A percentile compares a stretch with the other conserved stretches of the same genome.
These are phyloP conservation scores for Littorina saxatilis DNA, from an alignment of 1,140 invertebrate species.

Conservation along the genomic window DNA sequence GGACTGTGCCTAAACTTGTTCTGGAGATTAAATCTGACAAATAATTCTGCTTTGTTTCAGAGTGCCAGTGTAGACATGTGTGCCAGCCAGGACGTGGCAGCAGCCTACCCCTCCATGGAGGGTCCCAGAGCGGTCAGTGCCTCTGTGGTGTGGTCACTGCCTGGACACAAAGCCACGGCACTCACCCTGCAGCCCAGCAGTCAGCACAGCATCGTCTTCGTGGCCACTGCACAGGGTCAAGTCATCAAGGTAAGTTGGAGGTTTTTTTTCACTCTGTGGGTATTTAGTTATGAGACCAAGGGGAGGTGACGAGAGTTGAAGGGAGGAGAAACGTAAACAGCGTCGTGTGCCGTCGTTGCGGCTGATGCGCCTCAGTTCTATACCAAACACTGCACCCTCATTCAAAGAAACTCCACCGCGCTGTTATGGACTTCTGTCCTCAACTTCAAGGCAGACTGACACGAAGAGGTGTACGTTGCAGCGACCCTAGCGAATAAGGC, in stretches of 20 bases:
- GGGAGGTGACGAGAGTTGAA: no score
- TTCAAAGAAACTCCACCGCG: no score
- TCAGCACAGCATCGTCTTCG: conserved; percentile 41
- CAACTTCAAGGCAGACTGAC: no score
- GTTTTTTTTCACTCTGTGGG: background rate
- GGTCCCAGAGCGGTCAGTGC: conserved; percentile 45
- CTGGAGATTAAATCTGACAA: background rate
- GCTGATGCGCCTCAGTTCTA: no score
- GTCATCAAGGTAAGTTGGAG: conserved; percentile 51
- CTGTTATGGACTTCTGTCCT: no score
- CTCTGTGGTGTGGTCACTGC: conserved; percentile 39
- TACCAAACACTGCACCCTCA: no score
- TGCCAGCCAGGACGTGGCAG: conserved; percentile 44
- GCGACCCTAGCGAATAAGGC: no score
- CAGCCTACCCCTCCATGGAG: conserved; percentile 57
- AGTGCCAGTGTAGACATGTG: conserved; percentile 43
- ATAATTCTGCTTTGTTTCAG: conserved; percentile 32
- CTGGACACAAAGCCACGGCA: conserved; percentile 39
- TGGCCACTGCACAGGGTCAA: conserved; percentile 50
- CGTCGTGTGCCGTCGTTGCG: background rate
- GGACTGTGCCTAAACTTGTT: background rate
- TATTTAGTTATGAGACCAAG: background rate
- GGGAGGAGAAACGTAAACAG: background rate
- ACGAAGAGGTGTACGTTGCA: no score
- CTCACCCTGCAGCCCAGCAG: conserved; percentile 40